Conservation (phyloP, 2,797 vertebrate genomes). For the Darevskia mixta region DNA sequence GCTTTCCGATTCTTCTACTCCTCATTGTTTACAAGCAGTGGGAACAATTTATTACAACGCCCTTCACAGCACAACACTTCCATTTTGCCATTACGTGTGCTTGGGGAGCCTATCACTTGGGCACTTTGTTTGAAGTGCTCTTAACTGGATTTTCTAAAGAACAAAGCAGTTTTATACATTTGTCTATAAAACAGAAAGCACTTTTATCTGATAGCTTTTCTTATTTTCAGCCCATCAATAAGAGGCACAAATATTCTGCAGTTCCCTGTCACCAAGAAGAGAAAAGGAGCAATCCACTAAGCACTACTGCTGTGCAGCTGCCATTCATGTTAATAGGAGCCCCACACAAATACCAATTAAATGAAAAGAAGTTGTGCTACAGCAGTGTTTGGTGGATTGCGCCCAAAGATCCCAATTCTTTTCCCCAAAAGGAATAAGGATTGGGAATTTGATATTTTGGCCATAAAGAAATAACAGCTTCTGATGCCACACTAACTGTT, state of each 20-base stretch:
- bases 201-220: conserved; percentile 54
- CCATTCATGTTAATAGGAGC: conserved; percentile 22
- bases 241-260: conserved; percentile 43
- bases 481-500: conserved; percentile 18
- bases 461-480: conserved; percentile 2
- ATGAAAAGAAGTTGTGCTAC: conserved; percentile 13
- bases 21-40: conserved; percentile 59
- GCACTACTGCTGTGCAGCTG: conserved; percentile 10
- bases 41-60: conserved; percentile 54
- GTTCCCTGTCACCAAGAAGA: conserved; percentile 40
- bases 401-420: conserved; percentile 38
- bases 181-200: conserved; percentile 57
- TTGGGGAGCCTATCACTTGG: conserved; percentile 47
- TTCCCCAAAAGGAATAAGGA: not conserved
- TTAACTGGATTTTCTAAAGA: conserved; percentile 66
- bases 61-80: conserved; percentile 39
- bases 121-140: conserved; percentile 61
- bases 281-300: conserved; percentile 31
- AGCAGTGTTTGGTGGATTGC: not conserved
- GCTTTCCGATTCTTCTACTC: conserved; percentile 37
- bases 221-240: conserved; percentile 61
- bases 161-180: conserved; percentile 67
- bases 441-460: not conserved
- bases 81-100: conserved; percentile 30
- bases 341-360: conserved; percentile 10